Evolutionary conservation across 2,113 vertebrate species (phyloP).

Genomic region (Sminthopsis crassicaudata): DNA sequence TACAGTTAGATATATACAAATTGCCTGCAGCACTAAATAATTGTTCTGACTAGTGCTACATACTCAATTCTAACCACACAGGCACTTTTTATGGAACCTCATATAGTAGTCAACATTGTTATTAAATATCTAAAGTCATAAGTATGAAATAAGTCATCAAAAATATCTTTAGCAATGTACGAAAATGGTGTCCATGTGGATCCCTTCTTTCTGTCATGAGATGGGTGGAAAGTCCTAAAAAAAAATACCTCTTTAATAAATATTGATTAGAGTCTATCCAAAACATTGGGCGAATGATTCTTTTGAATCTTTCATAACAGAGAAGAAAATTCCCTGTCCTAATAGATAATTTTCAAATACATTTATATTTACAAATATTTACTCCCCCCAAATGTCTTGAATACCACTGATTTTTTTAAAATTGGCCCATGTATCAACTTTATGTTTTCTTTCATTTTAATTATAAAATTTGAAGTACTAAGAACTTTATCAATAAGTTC

Average conservation of each 20-base stretch:
- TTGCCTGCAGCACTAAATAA: conserved; percentile 66
- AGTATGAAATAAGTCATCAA: conserved; percentile 56
- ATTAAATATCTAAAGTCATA: conserved; percentile 50
- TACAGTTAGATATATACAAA: conserved; percentile 72
- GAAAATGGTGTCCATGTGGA: background rate
- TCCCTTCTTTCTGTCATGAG: conserved; percentile 29
- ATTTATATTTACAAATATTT: background rate
- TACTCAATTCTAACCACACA: conserved; percentile 57
- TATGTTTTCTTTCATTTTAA: background rate
- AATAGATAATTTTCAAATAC: background rate
- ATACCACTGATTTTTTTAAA: conserved; percentile 13
- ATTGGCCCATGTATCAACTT: background rate
- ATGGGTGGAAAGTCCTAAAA: background rate
- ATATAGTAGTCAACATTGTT: conserved; percentile 53
- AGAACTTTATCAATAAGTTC: background rate
- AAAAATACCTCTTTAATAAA: conserved; percentile 3
- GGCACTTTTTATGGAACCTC: conserved; percentile 64
- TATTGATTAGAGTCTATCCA: background rate
- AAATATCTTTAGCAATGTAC: conserved; percentile 18
- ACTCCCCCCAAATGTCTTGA: background rate
- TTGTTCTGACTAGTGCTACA: conserved; percentile 64
- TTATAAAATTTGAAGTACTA: background rate
- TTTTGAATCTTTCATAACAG: background rate
- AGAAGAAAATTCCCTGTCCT: background rate
- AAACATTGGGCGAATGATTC: background rate